phyloP scores from a whole-genome alignment of 2,888 invertebrate genomes.

The Apodemia mormo region DNA sequence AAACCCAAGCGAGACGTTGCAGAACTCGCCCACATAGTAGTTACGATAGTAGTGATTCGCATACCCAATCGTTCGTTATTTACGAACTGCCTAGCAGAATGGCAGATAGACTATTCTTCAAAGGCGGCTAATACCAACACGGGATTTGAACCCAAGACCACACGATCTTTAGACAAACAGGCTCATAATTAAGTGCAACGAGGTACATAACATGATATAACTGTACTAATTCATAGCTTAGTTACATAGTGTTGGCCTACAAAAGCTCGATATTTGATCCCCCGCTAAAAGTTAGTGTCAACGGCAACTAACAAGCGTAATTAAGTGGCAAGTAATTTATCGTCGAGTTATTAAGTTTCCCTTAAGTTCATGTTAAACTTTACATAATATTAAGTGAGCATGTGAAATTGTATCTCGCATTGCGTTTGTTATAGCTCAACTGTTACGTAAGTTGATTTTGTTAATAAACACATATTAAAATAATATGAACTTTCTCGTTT shows the following conservation, averaged over 20 bases:
- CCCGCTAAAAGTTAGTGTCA: slow-evolving; percentile 12
- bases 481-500: too few relatives aligned
- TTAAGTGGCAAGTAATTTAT: slow-evolving; percentile 8
- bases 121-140: too few relatives aligned
- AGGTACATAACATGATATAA: background rate
- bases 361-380: background rate
- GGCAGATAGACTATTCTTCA: too few relatives aligned
- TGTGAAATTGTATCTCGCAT: background rate
- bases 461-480: background rate
- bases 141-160: too few relatives aligned
- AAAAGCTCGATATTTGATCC: background rate
- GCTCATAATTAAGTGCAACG: too few relatives aligned
- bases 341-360: background rate
- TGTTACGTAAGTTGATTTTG: background rate
- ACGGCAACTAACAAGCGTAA: background rate
- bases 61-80: too few relatives aligned
- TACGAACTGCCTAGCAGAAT: too few relatives aligned
- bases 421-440: background rate
- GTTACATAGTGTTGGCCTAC: background rate
- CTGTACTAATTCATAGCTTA: background rate
- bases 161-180: too few relatives aligned
- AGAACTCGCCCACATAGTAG: too few relatives aligned
- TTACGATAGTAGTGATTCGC: too few relatives aligned
- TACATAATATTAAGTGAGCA: background rate
- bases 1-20: too few relatives aligned